Conservation (phyloP, 1,140 invertebrate genomes). For the Drosophila oshimai region DNA sequence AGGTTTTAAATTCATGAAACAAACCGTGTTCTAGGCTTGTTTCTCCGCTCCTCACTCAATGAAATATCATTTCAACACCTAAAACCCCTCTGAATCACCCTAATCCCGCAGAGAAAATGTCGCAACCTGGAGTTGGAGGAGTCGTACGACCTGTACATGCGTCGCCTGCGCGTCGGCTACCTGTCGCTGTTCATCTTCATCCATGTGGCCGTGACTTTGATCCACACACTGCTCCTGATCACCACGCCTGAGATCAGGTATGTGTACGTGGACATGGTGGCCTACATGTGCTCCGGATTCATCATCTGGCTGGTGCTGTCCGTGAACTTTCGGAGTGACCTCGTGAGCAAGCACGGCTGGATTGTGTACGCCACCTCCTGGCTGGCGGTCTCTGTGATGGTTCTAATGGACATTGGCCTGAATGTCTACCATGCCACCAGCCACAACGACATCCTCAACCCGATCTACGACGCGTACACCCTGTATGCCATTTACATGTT, state of each 20-base stretch:
- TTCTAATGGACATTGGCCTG: constrained; percentile 84
- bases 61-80: too few relatives aligned
- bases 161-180: constrained; percentile 89
- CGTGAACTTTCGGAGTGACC: constrained; percentile 83
- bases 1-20: too few relatives aligned
- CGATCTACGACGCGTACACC: constrained; percentile 88
- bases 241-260: constrained; percentile 82
- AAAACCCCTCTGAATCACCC: background rate
- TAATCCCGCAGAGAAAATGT: constrained; percentile 86
- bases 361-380: constrained; percentile 84
- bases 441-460: constrained; percentile 83
- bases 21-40: too few relatives aligned
- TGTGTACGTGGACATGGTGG: constrained; percentile 81
- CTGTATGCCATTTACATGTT: constrained; percentile 91
- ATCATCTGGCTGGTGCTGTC: constrained; percentile 84
- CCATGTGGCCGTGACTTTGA: constrained; percentile 86
- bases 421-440: constrained; percentile 84
- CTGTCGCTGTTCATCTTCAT: constrained; percentile 89
- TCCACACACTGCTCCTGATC: constrained; percentile 85
- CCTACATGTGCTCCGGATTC: constrained; percentile 82
- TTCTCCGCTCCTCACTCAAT: too few relatives aligned
- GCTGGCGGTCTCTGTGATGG: constrained; percentile 82
- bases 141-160: constrained; percentile 89
- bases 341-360: constrained; percentile 83
- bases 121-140: constrained; percentile 88